These are phyloP conservation scores for Enchytraeus crypticus DNA, from an alignment of 2,888 invertebrate genomes.

Conservation along the genomic window DNA sequence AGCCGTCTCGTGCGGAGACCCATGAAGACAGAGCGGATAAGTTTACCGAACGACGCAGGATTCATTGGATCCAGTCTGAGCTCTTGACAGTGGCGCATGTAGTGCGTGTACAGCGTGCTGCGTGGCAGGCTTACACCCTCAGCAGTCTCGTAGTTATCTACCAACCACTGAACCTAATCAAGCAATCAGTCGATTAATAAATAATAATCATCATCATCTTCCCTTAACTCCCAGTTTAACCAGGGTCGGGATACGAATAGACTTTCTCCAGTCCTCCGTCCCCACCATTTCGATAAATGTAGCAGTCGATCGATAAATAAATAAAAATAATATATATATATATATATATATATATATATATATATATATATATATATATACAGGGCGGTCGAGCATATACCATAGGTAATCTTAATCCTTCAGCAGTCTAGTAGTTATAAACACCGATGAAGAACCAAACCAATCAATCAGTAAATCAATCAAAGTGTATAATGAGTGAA, in stretches of 20 bases:
- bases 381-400: too few species aligned
- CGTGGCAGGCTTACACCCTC: slow-evolving; percentile 86
- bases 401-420: too few species aligned
- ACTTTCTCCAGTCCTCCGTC: too few species aligned
- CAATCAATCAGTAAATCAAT: too few species aligned
- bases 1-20: slow-evolving; percentile 86
- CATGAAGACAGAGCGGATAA: slow-evolving; percentile 93
- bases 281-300: not conserved
- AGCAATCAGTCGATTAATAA: too few species aligned
- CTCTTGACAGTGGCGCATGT: slow-evolving; percentile 77
- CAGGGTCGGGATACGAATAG: too few species aligned
- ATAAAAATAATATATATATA: not conserved
- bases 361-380: too few species aligned
- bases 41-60: slow-evolving; percentile 97
- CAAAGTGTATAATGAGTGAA: too few species aligned
- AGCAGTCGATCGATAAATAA: not conserved
- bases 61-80: slow-evolving; percentile 95
- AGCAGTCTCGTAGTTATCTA: slow-evolving; percentile 96
- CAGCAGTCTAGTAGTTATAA: too few species aligned
- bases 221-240: too few species aligned
- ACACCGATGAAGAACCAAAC: too few species aligned
- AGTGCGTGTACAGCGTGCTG: slow-evolving; percentile 92
- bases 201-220: too few species aligned
- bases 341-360: not conserved
- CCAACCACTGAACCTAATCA: slow-evolving; percentile 65